These are phyloP conservation scores for Cheilosia pagana DNA, from an alignment of 2,888 invertebrate species.

Conservation along the genomic window DNA sequence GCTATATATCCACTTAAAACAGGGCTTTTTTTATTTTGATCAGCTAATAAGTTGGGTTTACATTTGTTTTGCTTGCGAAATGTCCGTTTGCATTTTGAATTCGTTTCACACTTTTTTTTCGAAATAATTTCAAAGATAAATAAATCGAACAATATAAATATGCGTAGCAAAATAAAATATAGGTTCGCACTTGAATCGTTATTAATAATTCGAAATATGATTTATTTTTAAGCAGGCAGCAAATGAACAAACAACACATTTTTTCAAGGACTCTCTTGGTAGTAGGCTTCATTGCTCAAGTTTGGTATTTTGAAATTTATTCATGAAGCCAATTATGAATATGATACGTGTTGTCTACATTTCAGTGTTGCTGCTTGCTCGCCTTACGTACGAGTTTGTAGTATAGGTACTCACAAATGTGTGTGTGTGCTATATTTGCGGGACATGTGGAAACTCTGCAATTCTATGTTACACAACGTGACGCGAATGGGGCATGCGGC, in stretches of 20 bases:
- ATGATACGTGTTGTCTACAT: conserved; percentile 29
- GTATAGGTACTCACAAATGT: not conserved
- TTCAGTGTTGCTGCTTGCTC: conserved; percentile 49
- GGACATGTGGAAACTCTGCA: not conserved
- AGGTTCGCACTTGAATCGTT: conserved; percentile 26
- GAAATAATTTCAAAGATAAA: conserved; percentile 33
- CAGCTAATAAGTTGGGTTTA: conserved; percentile 27
- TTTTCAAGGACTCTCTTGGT: conserved; percentile 39
- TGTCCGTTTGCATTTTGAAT: conserved; percentile 19
- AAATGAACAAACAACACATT: conserved; percentile 27
- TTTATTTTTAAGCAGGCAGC: not conserved
- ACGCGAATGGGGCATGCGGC: no score
- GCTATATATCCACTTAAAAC: not conserved
- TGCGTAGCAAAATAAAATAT: conserved; percentile 27
- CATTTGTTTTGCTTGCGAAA: conserved; percentile 34
- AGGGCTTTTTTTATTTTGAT: conserved; percentile 17
- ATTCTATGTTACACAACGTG: not conserved
- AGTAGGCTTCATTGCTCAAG: conserved; percentile 15
- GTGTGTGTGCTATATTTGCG: no score
- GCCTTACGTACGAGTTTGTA: conserved; percentile 8
- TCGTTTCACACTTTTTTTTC: conserved; percentile 26
- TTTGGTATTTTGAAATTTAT: conserved; percentile 41
- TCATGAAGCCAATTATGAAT: conserved; percentile 38
- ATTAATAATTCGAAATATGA: not conserved
- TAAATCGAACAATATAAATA: conserved; percentile 30